Evolutionary conservation across 1,140 invertebrate genomes (phyloP), one percentile per base, ranked within the genome.

Genomic region (Anastatus disparis): DNA sequence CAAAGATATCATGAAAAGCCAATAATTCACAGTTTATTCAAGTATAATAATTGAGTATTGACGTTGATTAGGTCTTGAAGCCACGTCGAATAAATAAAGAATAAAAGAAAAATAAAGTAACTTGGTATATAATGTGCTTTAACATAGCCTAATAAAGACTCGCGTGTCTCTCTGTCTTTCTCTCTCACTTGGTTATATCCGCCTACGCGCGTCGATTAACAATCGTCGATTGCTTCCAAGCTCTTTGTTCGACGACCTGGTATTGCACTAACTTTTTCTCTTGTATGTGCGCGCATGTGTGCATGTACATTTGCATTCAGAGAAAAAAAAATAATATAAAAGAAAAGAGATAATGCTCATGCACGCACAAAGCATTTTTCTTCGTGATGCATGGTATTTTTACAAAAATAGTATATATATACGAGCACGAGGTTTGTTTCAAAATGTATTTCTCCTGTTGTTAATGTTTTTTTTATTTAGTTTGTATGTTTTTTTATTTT

Each of bases 201-300:
- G 78, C 76, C 75, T 78, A 79, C 79, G 77, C 76, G 75, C 66
- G 67, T 72, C 58, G 78, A 78, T 79, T 79, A 78, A 77, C 72
- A 75, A 79, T 79, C 73, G 20, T 0, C 66, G 56, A 69, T 53
- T 38, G 40, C 50, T 46, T 12, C 35, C 20, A 20, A 48, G 22
- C n/a, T 56, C 52, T 48, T 63, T 63, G 48, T 71, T 64, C 42
- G 27, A 15, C 50, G 52, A 53, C 9, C 53, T 2, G 40, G 13
- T 0, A 44, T 44, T 44, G 42, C 42, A 17, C n/a, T n/a, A n/a
- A n/a, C n/a, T n/a, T n/a, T n/a, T n/a, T n/a, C n/a, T n/a, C n/a
- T n/a, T n/a, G n/a, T n/a, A n/a, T n/a, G n/a, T n/a, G n/a, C n/a
- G n/a, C n/a, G n/a, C n/a, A n/a, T n/a, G n/a, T n/a, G n/a, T 31